Evolutionary conservation across 2,888 invertebrate species (phyloP).

Genomic region (Amphiduros pacificus): DNA sequence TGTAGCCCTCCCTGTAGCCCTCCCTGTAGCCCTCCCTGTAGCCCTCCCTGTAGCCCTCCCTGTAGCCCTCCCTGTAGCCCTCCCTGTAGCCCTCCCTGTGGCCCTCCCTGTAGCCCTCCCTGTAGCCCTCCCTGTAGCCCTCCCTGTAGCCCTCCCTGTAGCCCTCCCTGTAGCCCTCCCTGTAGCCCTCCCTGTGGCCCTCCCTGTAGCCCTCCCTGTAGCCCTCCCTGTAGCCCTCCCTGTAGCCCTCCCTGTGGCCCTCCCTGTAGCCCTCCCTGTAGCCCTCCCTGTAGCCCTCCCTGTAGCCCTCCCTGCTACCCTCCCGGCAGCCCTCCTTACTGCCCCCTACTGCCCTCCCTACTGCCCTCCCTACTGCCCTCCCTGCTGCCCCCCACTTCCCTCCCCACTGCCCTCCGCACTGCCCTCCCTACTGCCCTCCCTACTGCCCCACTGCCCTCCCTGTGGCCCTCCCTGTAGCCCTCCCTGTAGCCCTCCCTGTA

Average conservation of each 20-base stretch:
- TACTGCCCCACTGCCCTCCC: not conserved
- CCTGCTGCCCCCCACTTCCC: not conserved
- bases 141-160: not conserved
- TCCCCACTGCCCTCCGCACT: not conserved
- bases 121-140: not conserved
- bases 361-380: not conserved
- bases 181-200: not conserved
- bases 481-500: too few species aligned
- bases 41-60: not conserved
- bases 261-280: not conserved
- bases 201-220: not conserved
- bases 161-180: not conserved
- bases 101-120: not conserved
- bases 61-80: not conserved
- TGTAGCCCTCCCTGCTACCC: not conserved
- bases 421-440: not conserved
- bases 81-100: not conserved
- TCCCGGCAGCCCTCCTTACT: not conserved
- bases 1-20: not conserved
- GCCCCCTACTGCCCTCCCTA: not conserved
- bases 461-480: too few species aligned
- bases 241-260: not conserved
- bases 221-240: not conserved
- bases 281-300: not conserved
- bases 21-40: not conserved